These are phyloP conservation scores for Pygoscelis adeliae DNA, from an alignment of 2,113 vertebrate species.

Conservation along the genomic window DNA sequence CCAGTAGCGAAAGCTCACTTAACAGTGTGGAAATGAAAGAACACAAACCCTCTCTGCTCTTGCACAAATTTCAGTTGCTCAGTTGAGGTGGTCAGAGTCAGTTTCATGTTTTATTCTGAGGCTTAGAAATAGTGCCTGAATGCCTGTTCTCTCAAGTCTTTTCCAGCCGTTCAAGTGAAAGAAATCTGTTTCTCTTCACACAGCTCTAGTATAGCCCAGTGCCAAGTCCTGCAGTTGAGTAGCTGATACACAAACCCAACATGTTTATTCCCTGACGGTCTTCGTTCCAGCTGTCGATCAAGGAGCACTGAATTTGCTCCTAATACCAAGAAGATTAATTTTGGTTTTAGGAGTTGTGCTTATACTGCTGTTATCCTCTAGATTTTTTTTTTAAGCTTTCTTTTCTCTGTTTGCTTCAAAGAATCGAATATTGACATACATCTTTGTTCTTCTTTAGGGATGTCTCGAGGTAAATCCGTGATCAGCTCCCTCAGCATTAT, in stretches of 20 bases:
- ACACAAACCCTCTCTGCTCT: background rate
- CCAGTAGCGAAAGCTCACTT: background rate
- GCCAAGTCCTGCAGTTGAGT: background rate
- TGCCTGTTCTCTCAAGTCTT: background rate
- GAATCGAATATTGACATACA: background rate
- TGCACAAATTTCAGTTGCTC: background rate
- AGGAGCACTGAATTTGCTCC: background rate
- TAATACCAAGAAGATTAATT: background rate
- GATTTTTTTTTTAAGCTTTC: background rate
- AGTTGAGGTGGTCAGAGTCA: background rate
- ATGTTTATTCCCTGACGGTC: background rate
- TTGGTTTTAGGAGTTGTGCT: background rate
- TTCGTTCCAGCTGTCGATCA: background rate
- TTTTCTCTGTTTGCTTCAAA: background rate
- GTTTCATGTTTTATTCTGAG: slow-evolving; percentile 3
- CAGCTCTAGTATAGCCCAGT: background rate
- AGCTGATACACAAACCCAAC: background rate
- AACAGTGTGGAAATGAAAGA: background rate
- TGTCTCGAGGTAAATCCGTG: slow-evolving; percentile 96
- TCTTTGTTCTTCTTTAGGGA: slow-evolving; percentile 76
- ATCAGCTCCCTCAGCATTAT: slow-evolving; percentile 97
- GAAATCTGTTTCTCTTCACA: background rate
- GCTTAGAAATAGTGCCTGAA: background rate
- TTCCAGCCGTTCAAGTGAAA: background rate
- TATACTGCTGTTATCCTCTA: background rate